Evolutionary conservation across 2,888 invertebrate genomes (phyloP).

Genomic region (Pyrocoelia pectoralis): DNA sequence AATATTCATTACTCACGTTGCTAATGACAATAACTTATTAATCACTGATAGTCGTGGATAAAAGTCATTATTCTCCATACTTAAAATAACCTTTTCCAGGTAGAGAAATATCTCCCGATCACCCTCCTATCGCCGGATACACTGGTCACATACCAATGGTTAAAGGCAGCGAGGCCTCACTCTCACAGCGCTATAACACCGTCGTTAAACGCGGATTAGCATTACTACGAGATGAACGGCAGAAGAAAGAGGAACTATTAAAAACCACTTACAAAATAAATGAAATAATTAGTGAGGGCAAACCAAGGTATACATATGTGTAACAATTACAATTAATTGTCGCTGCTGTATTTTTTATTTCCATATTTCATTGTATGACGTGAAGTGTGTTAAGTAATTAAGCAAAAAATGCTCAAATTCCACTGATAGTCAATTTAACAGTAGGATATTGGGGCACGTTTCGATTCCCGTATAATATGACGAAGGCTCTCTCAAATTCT

Average conservation of each 20-base stretch:
- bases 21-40: too few species aligned
- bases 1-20: too few species aligned
- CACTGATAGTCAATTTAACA: not conserved
- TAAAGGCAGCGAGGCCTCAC: constrained; percentile 71
- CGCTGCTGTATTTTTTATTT: not conserved
- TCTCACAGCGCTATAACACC: constrained; percentile 73
- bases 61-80: too few species aligned
- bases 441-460: not conserved
- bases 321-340: constrained; percentile 2
- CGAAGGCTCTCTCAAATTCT: too few species aligned
- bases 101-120: constrained; percentile 69
- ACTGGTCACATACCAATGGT: constrained; percentile 77
- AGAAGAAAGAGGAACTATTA: constrained; percentile 54
- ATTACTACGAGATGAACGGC: constrained; percentile 65
- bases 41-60: too few species aligned
- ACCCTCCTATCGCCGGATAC: constrained; percentile 76
- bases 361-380: constrained; percentile 7
- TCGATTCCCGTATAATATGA: not conserved
- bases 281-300: constrained; percentile 38
- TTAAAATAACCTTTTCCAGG: too few species aligned
- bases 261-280: constrained; percentile 43
- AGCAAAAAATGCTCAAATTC: not conserved
- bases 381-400: constrained; percentile 7
- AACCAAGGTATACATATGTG: constrained; percentile 3
- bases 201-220: constrained; percentile 72